Evolutionary conservation across 2,113 vertebrate genomes (phyloP).

Genomic region (Maccullochella peelii): DNA sequence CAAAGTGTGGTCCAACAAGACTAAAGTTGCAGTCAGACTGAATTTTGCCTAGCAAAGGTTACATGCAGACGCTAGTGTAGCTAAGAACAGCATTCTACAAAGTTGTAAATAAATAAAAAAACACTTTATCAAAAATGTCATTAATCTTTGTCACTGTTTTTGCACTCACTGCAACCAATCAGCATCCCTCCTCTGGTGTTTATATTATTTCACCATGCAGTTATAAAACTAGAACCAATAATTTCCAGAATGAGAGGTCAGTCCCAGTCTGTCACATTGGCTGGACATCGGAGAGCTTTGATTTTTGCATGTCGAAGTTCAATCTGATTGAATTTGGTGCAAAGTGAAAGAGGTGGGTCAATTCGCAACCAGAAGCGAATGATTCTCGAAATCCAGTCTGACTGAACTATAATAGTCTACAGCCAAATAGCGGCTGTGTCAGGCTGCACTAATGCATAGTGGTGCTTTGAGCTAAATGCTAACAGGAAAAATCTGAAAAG

Average conservation of each 20-base stretch:
- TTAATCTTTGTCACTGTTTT: not conserved
- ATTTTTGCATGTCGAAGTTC: not conserved
- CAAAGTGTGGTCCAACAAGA: not conserved
- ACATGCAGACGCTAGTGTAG: no score
- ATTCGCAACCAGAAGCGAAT: not conserved
- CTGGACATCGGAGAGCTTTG: not conserved
- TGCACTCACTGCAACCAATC: not conserved
- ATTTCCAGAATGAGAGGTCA: constrained; percentile 1
- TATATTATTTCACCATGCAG: not conserved
- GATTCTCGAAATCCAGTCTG: not conserved
- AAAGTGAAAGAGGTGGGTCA: not conserved
- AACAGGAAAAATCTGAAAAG: not conserved
- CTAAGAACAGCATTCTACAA: not conserved
- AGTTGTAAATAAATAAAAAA: not conserved
- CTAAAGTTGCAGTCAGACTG: not conserved
- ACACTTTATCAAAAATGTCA: no score
- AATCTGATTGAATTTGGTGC: not conserved
- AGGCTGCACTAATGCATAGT: not conserved
- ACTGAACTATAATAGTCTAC: not conserved
- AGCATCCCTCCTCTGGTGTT: not conserved
- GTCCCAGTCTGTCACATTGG: not conserved
- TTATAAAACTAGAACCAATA: not conserved
- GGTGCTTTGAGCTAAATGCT: not conserved
- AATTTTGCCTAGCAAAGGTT: not conserved
- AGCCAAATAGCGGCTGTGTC: not conserved